Evolutionary conservation across 1,140 invertebrate genomes (phyloP).

Genomic region (Carposina sasakii): DNA sequence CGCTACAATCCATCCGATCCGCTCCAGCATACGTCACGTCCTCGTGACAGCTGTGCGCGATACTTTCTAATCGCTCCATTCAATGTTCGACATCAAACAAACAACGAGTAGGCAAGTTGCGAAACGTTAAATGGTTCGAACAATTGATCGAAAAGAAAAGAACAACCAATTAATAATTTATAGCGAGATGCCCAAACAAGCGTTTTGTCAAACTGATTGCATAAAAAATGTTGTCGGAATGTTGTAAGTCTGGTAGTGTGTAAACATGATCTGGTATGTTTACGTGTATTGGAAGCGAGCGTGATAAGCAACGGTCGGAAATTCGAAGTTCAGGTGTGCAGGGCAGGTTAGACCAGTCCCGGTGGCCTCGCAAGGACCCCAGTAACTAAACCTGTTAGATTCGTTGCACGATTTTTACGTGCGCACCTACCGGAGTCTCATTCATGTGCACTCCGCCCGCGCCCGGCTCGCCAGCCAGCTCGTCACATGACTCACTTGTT

Average conservation of each 20-base stretch:
- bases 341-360: conserved; percentile 72
- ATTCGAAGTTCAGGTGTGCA: conserved; percentile 66
- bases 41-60: conserved; percentile 64
- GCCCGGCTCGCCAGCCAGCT: conserved; percentile 60
- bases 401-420: conserved; percentile 72
- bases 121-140: conserved; percentile 49
- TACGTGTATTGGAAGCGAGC: conserved; percentile 42
- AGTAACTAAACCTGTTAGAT: conserved; percentile 72
- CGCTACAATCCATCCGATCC: conserved; percentile 55
- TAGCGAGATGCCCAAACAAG: conserved; percentile 30
- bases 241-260: conserved; percentile 5
- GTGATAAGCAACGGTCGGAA: conserved; percentile 64
- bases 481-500: conserved; percentile 67
- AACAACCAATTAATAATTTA: conserved; percentile 59
- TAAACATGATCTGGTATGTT: conserved; percentile 36
- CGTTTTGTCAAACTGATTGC: conserved; percentile 29
- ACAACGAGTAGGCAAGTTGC: conserved; percentile 52
- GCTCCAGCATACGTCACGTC: conserved; percentile 61
- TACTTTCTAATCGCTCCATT: conserved; percentile 66
- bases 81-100: conserved; percentile 52
- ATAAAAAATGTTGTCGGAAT: conserved; percentile 15
- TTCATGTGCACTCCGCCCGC: conserved; percentile 62
- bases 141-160: conserved; percentile 49
- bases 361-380: conserved; percentile 69
- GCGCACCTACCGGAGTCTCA: conserved; percentile 70